These are phyloP conservation scores for Vireo altiloquus DNA, from an alignment of 2,113 vertebrate species.

Conservation along the genomic window DNA sequence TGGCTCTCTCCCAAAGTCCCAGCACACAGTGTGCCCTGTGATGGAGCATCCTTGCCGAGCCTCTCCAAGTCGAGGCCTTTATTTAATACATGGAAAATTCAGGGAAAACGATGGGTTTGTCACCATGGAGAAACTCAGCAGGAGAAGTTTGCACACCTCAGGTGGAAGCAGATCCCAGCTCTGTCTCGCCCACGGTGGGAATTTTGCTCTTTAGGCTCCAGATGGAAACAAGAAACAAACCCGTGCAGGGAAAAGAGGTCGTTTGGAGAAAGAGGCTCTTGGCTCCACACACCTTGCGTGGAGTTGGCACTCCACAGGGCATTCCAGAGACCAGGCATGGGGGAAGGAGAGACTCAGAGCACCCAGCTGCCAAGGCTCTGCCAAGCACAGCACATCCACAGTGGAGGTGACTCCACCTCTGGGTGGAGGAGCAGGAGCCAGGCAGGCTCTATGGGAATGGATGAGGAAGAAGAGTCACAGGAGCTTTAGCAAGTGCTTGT, in stretches of 20 bases:
- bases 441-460: background rate
- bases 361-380: background rate
- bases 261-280: background rate
- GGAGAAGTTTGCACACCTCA: background rate
- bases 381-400: rapidly evolving
- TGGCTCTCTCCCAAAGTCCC: background rate
- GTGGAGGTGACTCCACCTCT: rapidly evolving
- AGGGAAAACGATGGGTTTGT: background rate
- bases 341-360: background rate
- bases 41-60: rapidly evolving
- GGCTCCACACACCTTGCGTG: rapidly evolving
- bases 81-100: background rate
- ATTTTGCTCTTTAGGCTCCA: background rate
- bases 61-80: background rate
- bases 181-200: background rate
- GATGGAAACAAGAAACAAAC: background rate
- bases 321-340: background rate
- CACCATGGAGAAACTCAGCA: background rate
- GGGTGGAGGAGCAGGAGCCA: background rate
- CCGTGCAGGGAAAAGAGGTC: background rate
- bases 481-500: background rate
- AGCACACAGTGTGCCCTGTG: rapidly evolving
- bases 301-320: background rate
- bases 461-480: rapidly evolving
- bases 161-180: background rate